A percentile compares a stretch with the other conserved stretches of the same genome.
Evolutionary conservation across 2,113 vertebrate species (phyloP).

Genomic region (Pachycephala philippinensis): DNA sequence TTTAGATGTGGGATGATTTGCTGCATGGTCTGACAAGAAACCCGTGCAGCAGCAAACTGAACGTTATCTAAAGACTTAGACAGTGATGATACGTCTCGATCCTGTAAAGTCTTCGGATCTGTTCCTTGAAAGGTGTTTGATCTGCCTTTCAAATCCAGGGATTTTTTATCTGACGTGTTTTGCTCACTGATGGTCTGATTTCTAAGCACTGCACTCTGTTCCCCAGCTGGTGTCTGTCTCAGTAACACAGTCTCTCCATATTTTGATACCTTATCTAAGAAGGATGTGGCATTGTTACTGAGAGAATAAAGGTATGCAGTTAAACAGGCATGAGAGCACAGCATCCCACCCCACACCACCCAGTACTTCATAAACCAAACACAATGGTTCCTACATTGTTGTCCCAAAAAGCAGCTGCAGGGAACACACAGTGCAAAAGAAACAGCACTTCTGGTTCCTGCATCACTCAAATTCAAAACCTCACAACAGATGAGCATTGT

Average conservation of each 20-base stretch:
- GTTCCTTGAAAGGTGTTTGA: neutral
- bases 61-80: constrained; percentile 26
- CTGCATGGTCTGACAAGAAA: constrained; percentile 53
- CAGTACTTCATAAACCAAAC: neutral
- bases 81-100: neutral
- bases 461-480: neutral
- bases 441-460: neutral
- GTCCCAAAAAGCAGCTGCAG: neutral
- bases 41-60: constrained; percentile 33
- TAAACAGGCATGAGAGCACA: neutral
- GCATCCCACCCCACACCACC: neutral
- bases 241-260: constrained; percentile 31
- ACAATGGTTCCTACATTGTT: neutral
- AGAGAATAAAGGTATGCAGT: neutral
- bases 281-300: constrained; percentile 29
- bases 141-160: constrained; percentile 2
- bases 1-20: neutral
- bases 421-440: neutral
- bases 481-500: rapidly evolving
- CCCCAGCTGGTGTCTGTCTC: constrained; percentile 20
- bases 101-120: neutral
- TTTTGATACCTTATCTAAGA: constrained; percentile 28
- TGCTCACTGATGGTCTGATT: constrained; percentile 4
- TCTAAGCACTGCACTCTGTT: constrained; percentile 3
- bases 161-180: neutral